Evolutionary conservation across 2,888 invertebrate species (phyloP).

Genomic region (Drosophila falleni): DNA sequence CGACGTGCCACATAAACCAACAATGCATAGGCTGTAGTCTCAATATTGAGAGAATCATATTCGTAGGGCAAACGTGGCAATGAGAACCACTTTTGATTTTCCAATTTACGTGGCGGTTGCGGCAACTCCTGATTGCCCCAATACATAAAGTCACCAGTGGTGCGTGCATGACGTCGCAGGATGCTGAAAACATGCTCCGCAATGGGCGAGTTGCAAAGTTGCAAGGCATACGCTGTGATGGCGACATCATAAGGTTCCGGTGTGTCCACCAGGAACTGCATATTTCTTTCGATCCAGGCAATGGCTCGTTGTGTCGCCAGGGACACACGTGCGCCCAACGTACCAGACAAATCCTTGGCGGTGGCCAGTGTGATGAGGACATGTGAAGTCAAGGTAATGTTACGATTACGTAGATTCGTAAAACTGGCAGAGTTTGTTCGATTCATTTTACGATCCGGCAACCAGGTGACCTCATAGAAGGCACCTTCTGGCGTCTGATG

Average conservation of each 20-base stretch:
- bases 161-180: conserved; percentile 88
- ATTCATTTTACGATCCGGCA: conserved; percentile 95
- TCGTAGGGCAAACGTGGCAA: conserved; percentile 94
- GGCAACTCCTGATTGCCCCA: conserved; percentile 94
- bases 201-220: conserved; percentile 92
- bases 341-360: conserved; percentile 92
- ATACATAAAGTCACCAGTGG: conserved; percentile 93
- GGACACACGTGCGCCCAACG: conserved; percentile 91
- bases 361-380: conserved; percentile 94
- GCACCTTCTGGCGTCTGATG: conserved; percentile 94
- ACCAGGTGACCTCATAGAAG: conserved; percentile 95
- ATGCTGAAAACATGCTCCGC: conserved; percentile 93
- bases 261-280: conserved; percentile 90
- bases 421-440: conserved; percentile 87
- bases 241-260: conserved; percentile 94
- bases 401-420: conserved; percentile 88
- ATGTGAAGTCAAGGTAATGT: conserved; percentile 96
- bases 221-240: conserved; percentile 95
- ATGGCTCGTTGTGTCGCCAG: conserved; percentile 91
- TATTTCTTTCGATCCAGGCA: conserved; percentile 92
- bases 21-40: conserved; percentile 96
- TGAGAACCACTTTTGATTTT: conserved; percentile 96
- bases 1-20: conserved; percentile 95
- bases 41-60: conserved; percentile 96
- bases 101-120: conserved; percentile 92